These are phyloP conservation scores for Elachura formosa DNA, from an alignment of 2,113 vertebrate species.

Conservation along the genomic window DNA sequence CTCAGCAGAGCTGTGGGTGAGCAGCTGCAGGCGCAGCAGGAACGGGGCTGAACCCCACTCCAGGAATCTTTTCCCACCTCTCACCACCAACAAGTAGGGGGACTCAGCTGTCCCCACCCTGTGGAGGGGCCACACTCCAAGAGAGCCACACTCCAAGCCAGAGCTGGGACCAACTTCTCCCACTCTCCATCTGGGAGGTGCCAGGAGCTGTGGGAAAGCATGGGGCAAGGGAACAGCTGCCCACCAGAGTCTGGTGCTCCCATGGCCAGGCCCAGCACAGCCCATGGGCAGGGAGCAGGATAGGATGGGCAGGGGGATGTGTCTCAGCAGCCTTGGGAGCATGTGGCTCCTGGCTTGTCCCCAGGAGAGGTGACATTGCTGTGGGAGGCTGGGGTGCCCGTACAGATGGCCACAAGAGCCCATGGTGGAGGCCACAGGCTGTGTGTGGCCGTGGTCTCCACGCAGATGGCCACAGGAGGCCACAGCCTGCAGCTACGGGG, in stretches of 20 bases:
- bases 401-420: neutral
- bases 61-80: neutral
- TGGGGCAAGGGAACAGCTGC: neutral
- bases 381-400: neutral
- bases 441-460: neutral
- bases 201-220: neutral
- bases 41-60: neutral
- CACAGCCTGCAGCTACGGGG: neutral
- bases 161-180: neutral
- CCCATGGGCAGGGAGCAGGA: neutral
- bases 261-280: rapidly evolving
- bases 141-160: neutral
- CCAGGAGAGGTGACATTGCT: neutral
- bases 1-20: neutral
- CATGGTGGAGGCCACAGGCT: rapidly evolving
- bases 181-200: neutral
- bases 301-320: neutral
- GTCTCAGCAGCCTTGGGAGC: neutral
- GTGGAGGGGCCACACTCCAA: neutral
- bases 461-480: neutral
- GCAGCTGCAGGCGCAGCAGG: neutral
- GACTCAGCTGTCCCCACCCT: neutral
- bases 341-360: neutral
- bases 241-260: neutral
- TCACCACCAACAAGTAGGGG: neutral